These are phyloP conservation scores for Lasioglossum leucozonium DNA, from an alignment of 2,888 invertebrate species.

Conservation along the genomic window DNA sequence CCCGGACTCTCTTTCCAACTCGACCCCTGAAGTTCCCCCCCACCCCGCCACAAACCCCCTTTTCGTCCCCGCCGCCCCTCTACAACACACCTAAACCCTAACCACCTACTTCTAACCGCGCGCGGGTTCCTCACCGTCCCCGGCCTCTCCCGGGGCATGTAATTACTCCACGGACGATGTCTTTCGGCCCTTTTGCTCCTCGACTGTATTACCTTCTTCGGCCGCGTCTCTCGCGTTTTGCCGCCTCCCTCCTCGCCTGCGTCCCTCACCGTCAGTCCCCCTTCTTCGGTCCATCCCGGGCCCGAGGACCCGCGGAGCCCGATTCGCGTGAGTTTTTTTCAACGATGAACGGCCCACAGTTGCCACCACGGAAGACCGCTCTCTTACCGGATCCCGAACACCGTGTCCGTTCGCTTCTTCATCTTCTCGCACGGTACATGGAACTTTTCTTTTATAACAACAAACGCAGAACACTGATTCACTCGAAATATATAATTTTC, in stretches of 20 bases:
- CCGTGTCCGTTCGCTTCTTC: no score
- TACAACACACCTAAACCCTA: slow-evolving; percentile 57
- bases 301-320: slow-evolving; percentile 1
- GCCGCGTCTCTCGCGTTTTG: slow-evolving; percentile 10
- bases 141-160: slow-evolving; percentile 69
- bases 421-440: no score
- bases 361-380: not conserved
- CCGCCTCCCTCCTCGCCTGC: not conserved
- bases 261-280: not conserved
- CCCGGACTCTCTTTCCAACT: slow-evolving; percentile 24
- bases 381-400: not conserved
- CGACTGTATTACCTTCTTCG: slow-evolving; percentile 55
- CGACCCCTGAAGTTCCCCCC: not conserved
- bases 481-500: no score
- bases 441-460: no score
- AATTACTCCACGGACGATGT: slow-evolving; percentile 74
- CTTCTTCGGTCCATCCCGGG: not conserved
- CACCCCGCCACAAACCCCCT: slow-evolving; percentile 4
- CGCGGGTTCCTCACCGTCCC: slow-evolving; percentile 63
- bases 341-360: not conserved
- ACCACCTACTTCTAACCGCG: slow-evolving; percentile 72
- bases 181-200: slow-evolving; percentile 72
- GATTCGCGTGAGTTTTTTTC: not conserved
- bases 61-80: slow-evolving; percentile 8
- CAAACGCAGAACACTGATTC: no score